Evolutionary conservation across 2,888 invertebrate species (phyloP).

Genomic region (Perizoma affinitatum): DNA sequence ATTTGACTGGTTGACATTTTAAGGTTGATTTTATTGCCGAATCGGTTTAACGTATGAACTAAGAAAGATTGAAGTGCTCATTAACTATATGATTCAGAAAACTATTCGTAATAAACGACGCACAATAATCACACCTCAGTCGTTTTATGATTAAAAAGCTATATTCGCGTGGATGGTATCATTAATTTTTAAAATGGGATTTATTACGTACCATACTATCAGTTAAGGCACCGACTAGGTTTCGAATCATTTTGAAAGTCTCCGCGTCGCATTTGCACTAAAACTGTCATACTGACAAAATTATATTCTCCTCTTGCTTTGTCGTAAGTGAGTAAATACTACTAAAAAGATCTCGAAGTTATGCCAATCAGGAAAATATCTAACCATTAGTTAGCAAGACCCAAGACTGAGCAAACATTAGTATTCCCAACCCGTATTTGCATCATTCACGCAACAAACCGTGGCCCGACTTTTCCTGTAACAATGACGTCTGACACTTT

Average conservation of each 20-base stretch:
- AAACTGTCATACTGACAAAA: too few relatives aligned
- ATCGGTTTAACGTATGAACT: background rate
- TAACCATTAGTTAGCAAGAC: conserved; percentile 6
- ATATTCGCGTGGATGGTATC: too few relatives aligned
- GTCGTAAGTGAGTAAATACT: background rate
- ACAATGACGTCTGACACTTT: conserved; percentile 2
- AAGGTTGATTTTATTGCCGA: conserved; percentile 3
- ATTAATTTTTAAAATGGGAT: too few relatives aligned
- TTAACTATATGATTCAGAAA: background rate
- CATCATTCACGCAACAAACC: conserved; percentile 9
- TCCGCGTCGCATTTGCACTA: too few relatives aligned
- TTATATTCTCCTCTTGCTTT: too few relatives aligned
- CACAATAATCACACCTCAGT: too few relatives aligned
- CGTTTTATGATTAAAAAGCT: too few relatives aligned
- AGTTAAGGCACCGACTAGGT: too few relatives aligned
- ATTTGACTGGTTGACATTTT: conserved; percentile 2
- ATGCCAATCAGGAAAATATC: conserved; percentile 4
- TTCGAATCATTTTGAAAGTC: too few relatives aligned
- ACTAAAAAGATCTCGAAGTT: background rate
- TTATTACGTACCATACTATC: too few relatives aligned
- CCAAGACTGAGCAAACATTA: conserved; percentile 8
- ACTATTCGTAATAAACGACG: too few relatives aligned
- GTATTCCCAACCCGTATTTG: conserved; percentile 13
- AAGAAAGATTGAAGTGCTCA: background rate
- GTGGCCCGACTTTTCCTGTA: conserved; percentile 8